phyloP scores from a whole-genome alignment of 92 coral and sea anemone species.

The Pocillopora grandis region DNA sequence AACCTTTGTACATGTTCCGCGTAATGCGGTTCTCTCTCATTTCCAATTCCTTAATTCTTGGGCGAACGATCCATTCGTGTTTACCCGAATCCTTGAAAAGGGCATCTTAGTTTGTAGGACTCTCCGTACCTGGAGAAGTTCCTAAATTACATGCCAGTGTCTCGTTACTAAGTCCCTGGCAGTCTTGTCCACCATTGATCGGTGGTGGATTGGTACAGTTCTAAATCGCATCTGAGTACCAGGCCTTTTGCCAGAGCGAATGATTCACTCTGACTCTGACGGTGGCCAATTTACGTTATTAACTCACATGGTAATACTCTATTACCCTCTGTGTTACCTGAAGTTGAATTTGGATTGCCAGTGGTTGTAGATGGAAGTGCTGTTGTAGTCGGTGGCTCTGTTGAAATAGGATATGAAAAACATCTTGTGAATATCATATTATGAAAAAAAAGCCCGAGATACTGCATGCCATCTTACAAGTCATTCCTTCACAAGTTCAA shows the following conservation, averaged over 20 bases:
- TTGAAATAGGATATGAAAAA: neutral
- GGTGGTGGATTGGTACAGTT: slow-evolving; percentile 43
- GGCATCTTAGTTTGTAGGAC: neutral
- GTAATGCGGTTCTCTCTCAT: too few species aligned
- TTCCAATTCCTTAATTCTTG: too few species aligned
- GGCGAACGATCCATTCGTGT: too few species aligned
- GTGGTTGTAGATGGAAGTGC: neutral
- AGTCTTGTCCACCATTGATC: slow-evolving; percentile 27
- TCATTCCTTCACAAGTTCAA: neutral
- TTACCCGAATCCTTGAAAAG: too few species aligned
- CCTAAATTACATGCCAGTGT: slow-evolving; percentile 14
- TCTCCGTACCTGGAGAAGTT: slow-evolving; percentile 38
- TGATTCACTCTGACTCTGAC: too few species aligned
- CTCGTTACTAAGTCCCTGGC: slow-evolving; percentile 32
- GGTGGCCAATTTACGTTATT: too few species aligned
- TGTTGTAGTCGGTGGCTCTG: slow-evolving; percentile 5
- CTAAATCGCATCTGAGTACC: slow-evolving; percentile 37
- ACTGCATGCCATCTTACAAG: neutral
- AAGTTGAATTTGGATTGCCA: neutral
- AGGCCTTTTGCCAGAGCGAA: slow-evolving; percentile 15
- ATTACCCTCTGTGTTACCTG: neutral
- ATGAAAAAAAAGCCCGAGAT: neutral
- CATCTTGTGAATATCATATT: neutral
- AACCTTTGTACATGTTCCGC: too few species aligned
- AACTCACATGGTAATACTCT: too few species aligned